Percentiles rank a stretch among this genome's conserved stretches.
These are phyloP conservation scores for Pionites leucogaster DNA, from an alignment of 2,113 vertebrate species.

Conservation along the genomic window DNA sequence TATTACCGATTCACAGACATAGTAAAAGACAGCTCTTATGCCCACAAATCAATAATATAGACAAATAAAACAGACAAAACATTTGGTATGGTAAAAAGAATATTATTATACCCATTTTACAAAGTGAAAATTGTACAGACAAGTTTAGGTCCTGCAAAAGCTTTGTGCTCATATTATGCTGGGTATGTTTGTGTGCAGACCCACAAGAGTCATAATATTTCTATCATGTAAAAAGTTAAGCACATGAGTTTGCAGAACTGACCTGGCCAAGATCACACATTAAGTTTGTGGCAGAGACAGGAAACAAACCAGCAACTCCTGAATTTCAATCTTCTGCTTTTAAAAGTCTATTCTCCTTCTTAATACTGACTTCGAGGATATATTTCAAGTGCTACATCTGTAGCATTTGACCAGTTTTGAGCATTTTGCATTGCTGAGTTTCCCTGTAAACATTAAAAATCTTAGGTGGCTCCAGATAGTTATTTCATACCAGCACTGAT, in stretches of 20 bases:
- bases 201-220: not conserved
- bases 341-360: not conserved
- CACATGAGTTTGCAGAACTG: not conserved
- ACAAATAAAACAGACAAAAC: not conserved
- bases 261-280: not conserved
- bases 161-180: not conserved
- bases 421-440: not conserved
- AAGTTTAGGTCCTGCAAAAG: not conserved
- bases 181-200: not conserved
- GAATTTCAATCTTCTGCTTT: not conserved
- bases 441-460: not conserved
- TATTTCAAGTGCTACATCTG: not conserved
- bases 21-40: not conserved
- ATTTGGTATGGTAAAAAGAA: not conserved
- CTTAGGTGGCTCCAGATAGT: not conserved
- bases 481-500: not conserved
- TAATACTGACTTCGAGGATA: not conserved
- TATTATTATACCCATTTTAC: not conserved
- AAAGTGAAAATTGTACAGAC: not conserved
- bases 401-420: not conserved
- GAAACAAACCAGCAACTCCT: not conserved
- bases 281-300: not conserved
- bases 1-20: not conserved
- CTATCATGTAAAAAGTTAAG: not conserved
- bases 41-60: not conserved